phyloP scores from a whole-genome alignment of 35 echinoderm and acorn worm genomes.

The Ophioderma brevispina region DNA sequence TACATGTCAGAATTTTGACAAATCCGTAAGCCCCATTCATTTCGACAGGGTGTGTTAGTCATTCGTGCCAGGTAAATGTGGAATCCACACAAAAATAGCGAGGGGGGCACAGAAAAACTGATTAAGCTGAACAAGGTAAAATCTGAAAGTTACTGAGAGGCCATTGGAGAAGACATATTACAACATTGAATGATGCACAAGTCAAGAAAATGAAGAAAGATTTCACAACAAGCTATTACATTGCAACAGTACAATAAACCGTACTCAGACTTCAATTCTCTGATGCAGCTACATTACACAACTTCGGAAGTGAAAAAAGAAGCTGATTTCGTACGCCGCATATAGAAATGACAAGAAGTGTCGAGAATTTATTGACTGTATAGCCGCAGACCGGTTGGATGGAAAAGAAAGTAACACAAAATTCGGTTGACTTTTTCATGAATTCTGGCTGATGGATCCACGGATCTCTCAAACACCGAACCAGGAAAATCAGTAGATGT shows the following conservation, averaged over 20 bases:
- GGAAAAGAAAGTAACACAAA: background rate
- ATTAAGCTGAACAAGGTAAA: background rate
- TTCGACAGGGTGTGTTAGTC: background rate
- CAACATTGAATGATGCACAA: constrained; percentile 14
- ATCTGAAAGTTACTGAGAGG: background rate
- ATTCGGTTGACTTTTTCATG: constrained; percentile 9
- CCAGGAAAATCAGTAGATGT: constrained; percentile 22
- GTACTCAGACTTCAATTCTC: constrained; percentile 2
- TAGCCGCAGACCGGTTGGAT: constrained; percentile 17
- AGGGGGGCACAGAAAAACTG: background rate
- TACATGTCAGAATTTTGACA: background rate
- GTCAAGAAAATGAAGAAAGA: constrained; percentile 34
- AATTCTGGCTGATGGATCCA: constrained; percentile 15
- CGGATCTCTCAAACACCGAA: constrained; percentile 1
- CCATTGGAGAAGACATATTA: constrained; percentile 25
- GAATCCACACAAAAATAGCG: background rate
- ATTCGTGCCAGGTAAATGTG: background rate
- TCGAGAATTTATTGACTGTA: constrained; percentile 20
- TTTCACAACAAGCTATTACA: constrained; percentile 21
- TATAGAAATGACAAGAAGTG: constrained; percentile 10
- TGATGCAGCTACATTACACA: constrained; percentile 10
- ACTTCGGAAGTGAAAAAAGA: background rate
- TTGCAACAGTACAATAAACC: constrained; percentile 16
- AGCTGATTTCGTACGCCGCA: background rate
- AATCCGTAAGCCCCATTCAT: background rate